Conservation (phyloP, 2,888 invertebrate species). For the Pogonocherus hispidulus region DNA sequence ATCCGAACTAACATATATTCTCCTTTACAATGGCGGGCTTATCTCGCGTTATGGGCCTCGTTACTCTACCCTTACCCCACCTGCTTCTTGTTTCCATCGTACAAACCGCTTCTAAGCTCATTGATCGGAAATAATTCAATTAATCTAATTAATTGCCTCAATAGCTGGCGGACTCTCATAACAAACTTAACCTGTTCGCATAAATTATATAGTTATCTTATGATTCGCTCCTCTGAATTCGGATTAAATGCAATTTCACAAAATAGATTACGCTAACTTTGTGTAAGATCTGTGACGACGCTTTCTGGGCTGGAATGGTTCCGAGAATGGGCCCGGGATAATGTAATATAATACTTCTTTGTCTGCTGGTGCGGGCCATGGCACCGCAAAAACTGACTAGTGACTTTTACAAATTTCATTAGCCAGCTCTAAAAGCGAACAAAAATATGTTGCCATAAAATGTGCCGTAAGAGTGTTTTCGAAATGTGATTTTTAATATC, state of each 20-base stretch:
- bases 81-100: slow-evolving; percentile 36
- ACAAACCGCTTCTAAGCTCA: slow-evolving; percentile 43
- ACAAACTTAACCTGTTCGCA: slow-evolving; percentile 51
- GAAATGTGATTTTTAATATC: too few relatives aligned
- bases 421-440: too few relatives aligned
- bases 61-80: slow-evolving; percentile 25
- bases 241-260: slow-evolving; percentile 50
- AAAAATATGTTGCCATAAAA: too few relatives aligned
- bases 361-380: too few relatives aligned
- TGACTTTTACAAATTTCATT: too few relatives aligned
- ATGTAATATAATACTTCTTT: slow-evolving; percentile 18
- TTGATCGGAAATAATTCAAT: slow-evolving; percentile 59
- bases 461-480: too few relatives aligned
- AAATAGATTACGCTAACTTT: slow-evolving; percentile 48
- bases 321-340: slow-evolving; percentile 28
- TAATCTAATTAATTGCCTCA: slow-evolving; percentile 55
- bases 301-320: slow-evolving; percentile 23
- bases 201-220: slow-evolving; percentile 51
- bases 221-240: slow-evolving; percentile 49
- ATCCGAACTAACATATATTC: slow-evolving; percentile 18
- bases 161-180: slow-evolving; percentile 43
- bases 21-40: slow-evolving; percentile 7
- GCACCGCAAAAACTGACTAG: too few relatives aligned
- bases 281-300: slow-evolving; percentile 42
- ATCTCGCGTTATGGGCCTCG: slow-evolving; percentile 18